These are phyloP conservation scores for Anarsia innoxiella DNA, from an alignment of 2,888 invertebrate genomes.

Conservation along the genomic window DNA sequence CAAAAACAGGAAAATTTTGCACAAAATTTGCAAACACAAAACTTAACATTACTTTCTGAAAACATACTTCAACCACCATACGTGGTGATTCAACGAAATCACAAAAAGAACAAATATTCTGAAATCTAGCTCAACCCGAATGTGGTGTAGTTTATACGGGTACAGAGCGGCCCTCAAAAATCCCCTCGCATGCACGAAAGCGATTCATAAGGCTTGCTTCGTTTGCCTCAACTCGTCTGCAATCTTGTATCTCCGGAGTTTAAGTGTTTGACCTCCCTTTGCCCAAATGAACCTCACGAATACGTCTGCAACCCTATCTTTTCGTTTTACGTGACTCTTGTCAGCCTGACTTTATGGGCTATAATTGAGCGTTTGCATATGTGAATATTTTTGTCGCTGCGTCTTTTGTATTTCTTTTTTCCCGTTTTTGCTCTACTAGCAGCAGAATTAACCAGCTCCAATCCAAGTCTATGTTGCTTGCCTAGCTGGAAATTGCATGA, in stretches of 20 bases:
- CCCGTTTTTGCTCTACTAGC: constrained; percentile 49
- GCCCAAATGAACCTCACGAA: constrained; percentile 65
- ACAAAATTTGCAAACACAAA: too few relatives aligned
- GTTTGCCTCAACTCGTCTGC: constrained; percentile 63
- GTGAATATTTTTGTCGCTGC: constrained; percentile 36
- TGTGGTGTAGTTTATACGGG: too few relatives aligned
- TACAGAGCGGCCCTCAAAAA: constrained; percentile 36
- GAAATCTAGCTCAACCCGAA: constrained; percentile 4
- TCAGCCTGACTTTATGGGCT: constrained; percentile 28
- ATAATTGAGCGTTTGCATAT: constrained; percentile 26
- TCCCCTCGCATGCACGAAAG: constrained; percentile 51
- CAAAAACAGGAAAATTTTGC: too few relatives aligned
- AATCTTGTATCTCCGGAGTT: constrained; percentile 67
- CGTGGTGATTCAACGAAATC: too few relatives aligned
- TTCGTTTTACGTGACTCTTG: constrained; percentile 33
- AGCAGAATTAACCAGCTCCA: constrained; percentile 59
- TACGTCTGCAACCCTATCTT: constrained; percentile 41
- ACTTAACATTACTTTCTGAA: too few relatives aligned
- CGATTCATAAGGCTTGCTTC: constrained; percentile 64
- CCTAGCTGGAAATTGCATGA: constrained; percentile 33
- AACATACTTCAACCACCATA: too few relatives aligned
- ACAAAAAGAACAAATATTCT: background rate
- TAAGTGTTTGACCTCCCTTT: constrained; percentile 68
- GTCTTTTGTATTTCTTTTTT: constrained; percentile 65
- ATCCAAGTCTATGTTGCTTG: constrained; percentile 49